Conservation (phyloP, 2,797 vertebrate genomes). For the Octomys mimax region DNA sequence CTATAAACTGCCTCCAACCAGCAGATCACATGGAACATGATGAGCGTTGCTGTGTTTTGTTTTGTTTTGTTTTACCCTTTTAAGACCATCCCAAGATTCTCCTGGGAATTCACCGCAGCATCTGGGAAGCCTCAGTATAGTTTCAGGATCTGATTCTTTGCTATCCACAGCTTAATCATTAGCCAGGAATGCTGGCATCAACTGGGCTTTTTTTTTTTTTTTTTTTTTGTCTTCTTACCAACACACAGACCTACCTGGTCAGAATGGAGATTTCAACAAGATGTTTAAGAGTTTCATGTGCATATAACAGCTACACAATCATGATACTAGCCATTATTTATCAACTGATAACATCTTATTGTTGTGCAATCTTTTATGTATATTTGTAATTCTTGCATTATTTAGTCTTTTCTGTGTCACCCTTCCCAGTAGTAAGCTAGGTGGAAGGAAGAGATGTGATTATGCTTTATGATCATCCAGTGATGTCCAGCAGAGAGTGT, state of each 20-base stretch:
- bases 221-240: not conserved
- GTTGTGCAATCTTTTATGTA: not conserved
- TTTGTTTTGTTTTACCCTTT: not conserved
- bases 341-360: not conserved
- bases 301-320: not conserved
- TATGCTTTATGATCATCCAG: not conserved
- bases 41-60: not conserved
- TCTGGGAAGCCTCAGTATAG: not conserved
- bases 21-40: not conserved
- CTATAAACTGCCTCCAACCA: not conserved
- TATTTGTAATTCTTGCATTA: not conserved
- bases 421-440: not conserved
- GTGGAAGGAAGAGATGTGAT: not conserved
- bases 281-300: not conserved
- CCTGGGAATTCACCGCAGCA: not conserved
- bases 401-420: constrained; percentile 13
- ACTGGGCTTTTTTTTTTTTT: not conserved
- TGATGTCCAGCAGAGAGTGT: not conserved
- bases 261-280: not conserved
- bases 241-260: not conserved
- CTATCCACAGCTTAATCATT: not conserved
- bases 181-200: not conserved
- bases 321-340: not conserved
- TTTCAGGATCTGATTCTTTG: not conserved
- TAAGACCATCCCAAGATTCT: not conserved